Base-by-base conservation (phyloP, 2,797 vertebrate genomes). In the Spinus pinus region DNA sequence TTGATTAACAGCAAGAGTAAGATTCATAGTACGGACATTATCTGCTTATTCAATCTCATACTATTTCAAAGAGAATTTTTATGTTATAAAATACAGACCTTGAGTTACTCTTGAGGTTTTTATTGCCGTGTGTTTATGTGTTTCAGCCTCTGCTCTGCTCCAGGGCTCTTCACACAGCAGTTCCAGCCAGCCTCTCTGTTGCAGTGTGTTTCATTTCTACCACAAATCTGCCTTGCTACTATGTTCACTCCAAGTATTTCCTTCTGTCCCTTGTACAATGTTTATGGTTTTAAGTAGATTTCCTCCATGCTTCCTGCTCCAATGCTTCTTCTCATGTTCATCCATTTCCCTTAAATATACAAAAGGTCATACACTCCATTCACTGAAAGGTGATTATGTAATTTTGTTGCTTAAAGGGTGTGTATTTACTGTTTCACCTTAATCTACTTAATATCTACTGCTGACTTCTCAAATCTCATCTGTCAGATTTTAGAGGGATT, bases 11-110 rank as follows among this genome's bases (percentile, higher is more conserved):
- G 23, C 9, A 69, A 70, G 35, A 44, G 7, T 30, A 46, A 67
- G 21, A 39, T 41, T 69, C 27, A 4, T 7, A 31, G 9, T n/a
- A n/a, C 5, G 1, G 37, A 21, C 1, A 0, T 82, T 46, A 30
- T 42, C n/a, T 88, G 21, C 51, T 81, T 53, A 57, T 41, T 82
- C 7, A 10, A 2, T 80, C 27, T 75, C 27, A 9, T 27, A 4
- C 18, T 58, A 7, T 73, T 66, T 90, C 64, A 44, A 23, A 58
- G 50, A 86, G 46, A 78, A 53, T 17, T 78, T 64, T 12, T 15
- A 6, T 46, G 9, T 46, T 83, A 15, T 2, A 25, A 62, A 69
- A 78, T 21, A n/a, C 35, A 50, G 39, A 25, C 22, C 27, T 35
- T 23, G 28, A 82, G 33, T 51, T 86, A 33, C 33, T 86, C 23